These are phyloP conservation scores for Leucopternis melanops DNA, from an alignment of 2,113 vertebrate species.

Conservation along the genomic window DNA sequence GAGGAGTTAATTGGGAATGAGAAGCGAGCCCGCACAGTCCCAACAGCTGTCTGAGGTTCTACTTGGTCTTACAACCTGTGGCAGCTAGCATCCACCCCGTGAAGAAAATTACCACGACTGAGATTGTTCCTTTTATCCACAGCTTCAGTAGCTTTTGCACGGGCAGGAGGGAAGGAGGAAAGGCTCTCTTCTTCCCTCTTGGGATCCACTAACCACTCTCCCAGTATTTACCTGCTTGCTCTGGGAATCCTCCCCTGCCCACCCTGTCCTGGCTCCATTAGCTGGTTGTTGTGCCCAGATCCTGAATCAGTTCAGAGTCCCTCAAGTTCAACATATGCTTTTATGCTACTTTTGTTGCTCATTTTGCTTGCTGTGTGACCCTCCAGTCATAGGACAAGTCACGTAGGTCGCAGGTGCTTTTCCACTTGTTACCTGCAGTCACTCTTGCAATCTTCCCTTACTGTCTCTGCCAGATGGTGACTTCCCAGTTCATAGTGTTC, in stretches of 20 bases:
- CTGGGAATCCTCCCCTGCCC: neutral
- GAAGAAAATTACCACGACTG: neutral
- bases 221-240: too few relatives aligned
- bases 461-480: neutral
- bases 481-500: neutral
- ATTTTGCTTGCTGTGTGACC: neutral
- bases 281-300: too few relatives aligned
- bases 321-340: neutral
- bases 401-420: neutral
- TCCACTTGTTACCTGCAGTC: neutral
- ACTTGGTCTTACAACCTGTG: neutral
- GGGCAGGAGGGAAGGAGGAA: neutral
- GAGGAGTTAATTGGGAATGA: neutral
- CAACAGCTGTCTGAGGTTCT: neutral
- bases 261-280: rapidly evolving
- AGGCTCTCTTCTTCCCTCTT: neutral
- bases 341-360: too few relatives aligned
- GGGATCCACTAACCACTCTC: too few relatives aligned
- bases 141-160: neutral
- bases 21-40: rapidly evolving
- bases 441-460: neutral
- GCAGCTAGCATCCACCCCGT: too few relatives aligned
- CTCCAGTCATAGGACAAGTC: neutral
- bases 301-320: neutral
- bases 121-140: neutral